Evolutionary conservation across 2,888 invertebrate species (phyloP).

Genomic region (Volucella inanis): DNA sequence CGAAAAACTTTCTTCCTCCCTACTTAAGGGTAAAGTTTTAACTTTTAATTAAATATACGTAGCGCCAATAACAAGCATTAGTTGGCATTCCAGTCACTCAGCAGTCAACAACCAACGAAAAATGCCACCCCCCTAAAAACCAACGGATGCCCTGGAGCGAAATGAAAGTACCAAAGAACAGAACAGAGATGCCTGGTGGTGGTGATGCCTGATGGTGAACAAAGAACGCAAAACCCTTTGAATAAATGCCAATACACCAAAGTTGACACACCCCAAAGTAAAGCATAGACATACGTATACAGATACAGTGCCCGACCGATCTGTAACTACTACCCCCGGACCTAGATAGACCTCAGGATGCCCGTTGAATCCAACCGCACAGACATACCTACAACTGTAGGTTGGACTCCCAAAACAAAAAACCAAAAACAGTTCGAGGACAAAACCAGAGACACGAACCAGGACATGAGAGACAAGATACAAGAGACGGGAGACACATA

Average conservation of each 20-base stretch:
- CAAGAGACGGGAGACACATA: constrained; percentile 55
- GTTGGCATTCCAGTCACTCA: constrained; percentile 74
- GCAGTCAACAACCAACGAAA: constrained; percentile 62
- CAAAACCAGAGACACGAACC: too few species aligned
- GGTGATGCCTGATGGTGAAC: background rate
- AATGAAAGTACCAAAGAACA: constrained; percentile 32
- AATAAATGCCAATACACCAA: constrained; percentile 66
- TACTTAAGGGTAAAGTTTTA: constrained; percentile 71
- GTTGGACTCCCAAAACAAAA: background rate
- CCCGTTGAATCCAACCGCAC: background rate
- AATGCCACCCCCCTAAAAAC: background rate
- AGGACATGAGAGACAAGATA: too few species aligned
- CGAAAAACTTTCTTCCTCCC: constrained; percentile 54
- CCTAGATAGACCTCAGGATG: constrained; percentile 9
- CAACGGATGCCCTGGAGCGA: background rate
- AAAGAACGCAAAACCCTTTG: constrained; percentile 46
- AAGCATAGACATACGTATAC: background rate
- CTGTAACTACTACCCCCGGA: too few species aligned
- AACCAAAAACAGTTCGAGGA: constrained; percentile 7
- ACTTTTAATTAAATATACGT: constrained; percentile 75
- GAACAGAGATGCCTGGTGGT: constrained; percentile 2
- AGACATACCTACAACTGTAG: constrained; percentile 3
- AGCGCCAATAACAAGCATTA: constrained; percentile 74
- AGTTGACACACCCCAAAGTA: constrained; percentile 48
- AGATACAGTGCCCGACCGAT: background rate